These are phyloP conservation scores for Misgurnus mizolepis DNA, from an alignment of 2,113 vertebrate species.

Conservation along the genomic window DNA sequence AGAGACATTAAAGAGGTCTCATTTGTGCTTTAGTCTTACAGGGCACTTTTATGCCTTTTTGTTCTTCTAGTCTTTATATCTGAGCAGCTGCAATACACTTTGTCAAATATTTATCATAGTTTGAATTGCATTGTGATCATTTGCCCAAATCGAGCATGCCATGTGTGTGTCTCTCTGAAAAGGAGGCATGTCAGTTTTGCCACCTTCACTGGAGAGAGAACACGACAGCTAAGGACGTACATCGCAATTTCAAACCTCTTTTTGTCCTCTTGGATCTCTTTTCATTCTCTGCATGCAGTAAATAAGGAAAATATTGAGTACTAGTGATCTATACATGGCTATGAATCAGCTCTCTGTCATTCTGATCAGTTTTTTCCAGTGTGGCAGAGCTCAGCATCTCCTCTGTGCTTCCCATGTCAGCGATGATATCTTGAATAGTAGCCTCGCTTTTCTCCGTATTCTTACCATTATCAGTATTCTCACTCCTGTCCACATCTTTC, in stretches of 20 bases:
- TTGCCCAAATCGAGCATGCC: not conserved
- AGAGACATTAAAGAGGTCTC: too few relatives aligned
- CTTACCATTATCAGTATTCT: conserved; percentile 28
- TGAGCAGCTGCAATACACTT: not conserved
- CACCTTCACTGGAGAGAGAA: not conserved
- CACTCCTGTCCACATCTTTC: conserved; percentile 15
- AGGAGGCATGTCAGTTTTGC: conserved; percentile 15
- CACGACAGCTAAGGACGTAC: not conserved
- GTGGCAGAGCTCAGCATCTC: conserved; percentile 2
- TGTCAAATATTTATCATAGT: not conserved
- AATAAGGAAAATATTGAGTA: too few relatives aligned
- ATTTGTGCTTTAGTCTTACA: not conserved
- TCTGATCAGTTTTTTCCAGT: conserved; percentile 2
- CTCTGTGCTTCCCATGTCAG: conserved; percentile 31
- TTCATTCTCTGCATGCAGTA: not conserved
- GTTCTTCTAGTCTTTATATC: not conserved
- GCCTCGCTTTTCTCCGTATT: conserved; percentile 1
- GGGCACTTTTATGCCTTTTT: not conserved
- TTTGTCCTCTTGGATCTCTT: too few relatives aligned
- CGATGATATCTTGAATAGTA: not conserved
- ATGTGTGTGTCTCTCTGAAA: not conserved
- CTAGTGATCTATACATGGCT: conserved; percentile 48
- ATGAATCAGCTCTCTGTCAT: conserved; percentile 44
- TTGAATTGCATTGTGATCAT: not conserved
- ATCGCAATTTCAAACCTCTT: not conserved